phyloP scores from a whole-genome alignment of 2,888 invertebrate genomes.

The Lathronympha strigana region DNA sequence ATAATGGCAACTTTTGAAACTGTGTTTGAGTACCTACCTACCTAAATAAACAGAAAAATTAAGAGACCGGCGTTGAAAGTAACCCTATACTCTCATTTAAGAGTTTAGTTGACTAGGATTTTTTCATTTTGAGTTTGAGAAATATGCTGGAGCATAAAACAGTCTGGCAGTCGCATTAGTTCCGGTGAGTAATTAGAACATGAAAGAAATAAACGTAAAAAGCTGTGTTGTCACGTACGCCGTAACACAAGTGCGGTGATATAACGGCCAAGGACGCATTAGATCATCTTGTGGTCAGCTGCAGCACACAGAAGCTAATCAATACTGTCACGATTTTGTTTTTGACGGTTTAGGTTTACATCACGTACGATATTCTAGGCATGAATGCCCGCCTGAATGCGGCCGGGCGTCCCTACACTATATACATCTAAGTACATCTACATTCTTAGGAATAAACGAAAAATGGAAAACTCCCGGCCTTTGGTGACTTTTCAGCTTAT shows the following conservation, averaged over 20 bases:
- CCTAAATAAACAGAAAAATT: background rate
- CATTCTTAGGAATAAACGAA: too few species aligned
- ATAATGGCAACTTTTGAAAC: too few species aligned
- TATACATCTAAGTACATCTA: too few species aligned
- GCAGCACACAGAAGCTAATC: slow-evolving; percentile 21
- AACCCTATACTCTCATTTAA: background rate
- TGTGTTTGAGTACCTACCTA: too few species aligned
- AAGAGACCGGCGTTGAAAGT: background rate
- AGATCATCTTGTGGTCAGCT: slow-evolving; percentile 46
- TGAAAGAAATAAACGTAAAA: slow-evolving; percentile 5
- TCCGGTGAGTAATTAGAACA: slow-evolving; percentile 19
- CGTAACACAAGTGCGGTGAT: slow-evolving; percentile 23
- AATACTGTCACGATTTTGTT: background rate
- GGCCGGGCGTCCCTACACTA: too few species aligned
- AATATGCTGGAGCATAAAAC: slow-evolving; percentile 2
- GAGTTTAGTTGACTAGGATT: background rate
- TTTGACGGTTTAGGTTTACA: background rate
- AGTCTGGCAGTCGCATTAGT: background rate
- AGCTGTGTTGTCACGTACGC: slow-evolving; percentile 34
- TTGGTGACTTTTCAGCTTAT: too few species aligned
- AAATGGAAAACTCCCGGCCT: too few species aligned
- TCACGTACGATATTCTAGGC: too few species aligned
- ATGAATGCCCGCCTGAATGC: too few species aligned
- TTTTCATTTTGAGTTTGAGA: background rate
- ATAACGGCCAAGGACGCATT: slow-evolving; percentile 46